Evolutionary conservation across 1,140 invertebrate genomes (phyloP).

Genomic region (Brachionus calyciflorus): DNA sequence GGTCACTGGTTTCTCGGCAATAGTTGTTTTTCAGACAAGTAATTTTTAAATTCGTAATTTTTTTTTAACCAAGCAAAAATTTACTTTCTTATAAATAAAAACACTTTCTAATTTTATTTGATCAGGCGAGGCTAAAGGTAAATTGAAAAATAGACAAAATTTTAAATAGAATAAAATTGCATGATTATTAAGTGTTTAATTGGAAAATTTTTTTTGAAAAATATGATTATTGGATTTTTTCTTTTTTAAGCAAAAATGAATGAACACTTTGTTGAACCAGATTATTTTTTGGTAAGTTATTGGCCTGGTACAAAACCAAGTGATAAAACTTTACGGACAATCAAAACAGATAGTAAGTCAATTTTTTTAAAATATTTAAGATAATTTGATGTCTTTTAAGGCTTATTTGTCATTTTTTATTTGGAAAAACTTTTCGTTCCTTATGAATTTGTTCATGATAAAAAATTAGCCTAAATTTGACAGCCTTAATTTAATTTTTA

Average conservation of each 20-base stretch:
- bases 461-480: too few relatives aligned
- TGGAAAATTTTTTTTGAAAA: too few relatives aligned
- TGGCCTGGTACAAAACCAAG: slow-evolving; percentile 57
- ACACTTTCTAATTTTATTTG: background rate
- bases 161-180: background rate
- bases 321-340: slow-evolving; percentile 52
- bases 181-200: too few relatives aligned
- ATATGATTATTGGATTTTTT: background rate
- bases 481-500: too few relatives aligned
- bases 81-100: too few relatives aligned
- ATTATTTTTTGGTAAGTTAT: slow-evolving; percentile 60
- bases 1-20: slow-evolving; percentile 59
- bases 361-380: slow-evolving; percentile 52
- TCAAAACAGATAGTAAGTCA: slow-evolving; percentile 53
- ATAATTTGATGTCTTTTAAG: background rate
- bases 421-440: background rate
- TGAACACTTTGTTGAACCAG: slow-evolving; percentile 56
- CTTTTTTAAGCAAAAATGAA: slow-evolving; percentile 52
- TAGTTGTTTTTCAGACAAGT: slow-evolving; percentile 60
- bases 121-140: slow-evolving; percentile 4
- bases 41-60: background rate
- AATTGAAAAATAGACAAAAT: too few relatives aligned
- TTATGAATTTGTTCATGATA: too few relatives aligned
- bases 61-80: background rate
- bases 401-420: background rate